Evolutionary conservation across 30 jellyfish, hydroid and myxozoan genomes (phyloP), one percentile per base, ranked within the genome.

Genomic region (Aurelia coerulea): DNA sequence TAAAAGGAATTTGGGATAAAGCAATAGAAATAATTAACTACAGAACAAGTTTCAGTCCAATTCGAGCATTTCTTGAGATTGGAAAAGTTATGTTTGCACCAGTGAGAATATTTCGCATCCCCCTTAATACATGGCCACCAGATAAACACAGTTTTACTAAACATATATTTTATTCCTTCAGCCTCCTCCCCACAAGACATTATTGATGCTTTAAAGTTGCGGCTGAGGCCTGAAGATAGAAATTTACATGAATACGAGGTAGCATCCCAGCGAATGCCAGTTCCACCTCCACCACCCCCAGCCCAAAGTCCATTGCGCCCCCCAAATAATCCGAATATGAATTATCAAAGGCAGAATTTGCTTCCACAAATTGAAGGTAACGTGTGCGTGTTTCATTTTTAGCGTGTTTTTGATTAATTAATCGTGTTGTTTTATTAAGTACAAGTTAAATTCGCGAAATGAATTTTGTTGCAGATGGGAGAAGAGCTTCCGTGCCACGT

Each of bases 111-210:
- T 46, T 46, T 46, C 8, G 15, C 56, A 9, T 46, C 56, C 56
- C 13, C 56, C 56, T 46, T 46, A 9, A 7, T 9, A 4, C 14
- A 13, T 46, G 2, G 56, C 56, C 56, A 7, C 56, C 2, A 6
- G 56, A 46, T 46, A 46, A 9, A 7, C 56, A 46, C 14, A 37
- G 49, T 37, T 46, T 46, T 46, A 46, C 1, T 46, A 46, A 46
- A 46, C 2, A 46, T 46, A 46, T 77, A 18, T 17, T 54, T 52
- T 79, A 17, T 13, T 56, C 79, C 11, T 69, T 39, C 63, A 84
- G 93, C 80, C 63, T 42, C 88, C 71, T 73, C 79, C 68, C 93
- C 87, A 32, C 93, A 84, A 84, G 93, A 84, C 65, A 18, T 84
- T 29, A 62, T 84, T 66, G 93, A 84, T 35, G 93, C 93, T 59